Evolutionary conservation across 2,888 invertebrate genomes (phyloP), one percentile per base, ranked within the genome.

Genomic region (Elysia crispata): DNA sequence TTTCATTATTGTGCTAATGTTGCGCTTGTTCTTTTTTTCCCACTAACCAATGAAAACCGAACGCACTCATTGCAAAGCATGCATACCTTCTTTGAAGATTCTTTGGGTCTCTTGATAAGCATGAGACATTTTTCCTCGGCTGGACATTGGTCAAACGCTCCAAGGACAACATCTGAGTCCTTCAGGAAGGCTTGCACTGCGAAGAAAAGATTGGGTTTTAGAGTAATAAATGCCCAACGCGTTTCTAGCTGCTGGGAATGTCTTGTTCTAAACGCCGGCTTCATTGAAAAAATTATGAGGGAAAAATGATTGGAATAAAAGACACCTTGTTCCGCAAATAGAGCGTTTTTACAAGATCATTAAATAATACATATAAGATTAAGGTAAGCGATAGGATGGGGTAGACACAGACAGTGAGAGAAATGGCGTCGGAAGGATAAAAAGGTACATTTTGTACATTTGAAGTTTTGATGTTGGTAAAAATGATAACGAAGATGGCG

Each of bases 121-220:
- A 81, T 76, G 25, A 83, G 60, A 78, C 83, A 83, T 60, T 83
- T 83, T 70, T 83, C 83, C 33, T 83, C 81, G 0, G 77, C 83
- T n/a, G 41, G 79, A 70, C 83, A 83, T 25, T 54, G 31, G 11
- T 79, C 77, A n/a, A 77, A 41, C 15, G 79, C 73, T 15, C 49
- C 67, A 41, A 83, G 60, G 1, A 83, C 81, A 33, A 73, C 73
- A 30, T 81, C 83, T 8, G 73, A 60, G 25, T 83, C 81, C 64
- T 79, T 79, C 67, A 83, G 69, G 41, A 83, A 81, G 0, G 72
- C 79, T 81, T 83, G 83, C 15, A 83, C 83, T 81, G 79, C 28
- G 76, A 30, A 77, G 20, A 76, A 25, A 49, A 30, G 25, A 67
- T 20, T 8, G 28, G 25, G 67, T 3, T n/a, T 5, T n/a, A 67